A percentile compares a stretch with the other conserved stretches of the same genome.
Evolutionary conservation across 1,140 invertebrate species (phyloP).

Genomic region (Ceratina calcarata): DNA sequence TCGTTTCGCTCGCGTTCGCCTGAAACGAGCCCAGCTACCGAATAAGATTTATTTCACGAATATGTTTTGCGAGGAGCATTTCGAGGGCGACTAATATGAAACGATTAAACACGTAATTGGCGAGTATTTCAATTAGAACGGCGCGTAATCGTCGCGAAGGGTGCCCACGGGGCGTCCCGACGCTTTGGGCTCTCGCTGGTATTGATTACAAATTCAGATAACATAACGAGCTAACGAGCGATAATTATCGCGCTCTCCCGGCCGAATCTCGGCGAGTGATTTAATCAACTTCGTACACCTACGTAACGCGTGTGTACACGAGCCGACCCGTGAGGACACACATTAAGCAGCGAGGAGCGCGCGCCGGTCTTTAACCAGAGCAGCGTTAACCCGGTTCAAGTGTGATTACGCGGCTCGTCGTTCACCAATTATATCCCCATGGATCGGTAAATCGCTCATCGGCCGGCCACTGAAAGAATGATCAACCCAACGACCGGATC

Average conservation of each 20-base stretch:
- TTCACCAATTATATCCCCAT: slow-evolving; percentile 39
- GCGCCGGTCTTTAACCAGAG: slow-evolving; percentile 31
- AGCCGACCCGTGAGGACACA: neutral
- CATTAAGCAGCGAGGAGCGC: slow-evolving; percentile 3
- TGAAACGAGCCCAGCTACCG: no score
- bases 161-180: neutral
- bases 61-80: neutral
- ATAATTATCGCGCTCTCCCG: slow-evolving; percentile 67
- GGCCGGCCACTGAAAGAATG: neutral
- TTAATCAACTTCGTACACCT: slow-evolving; percentile 64
- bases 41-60: slow-evolving; percentile 7
- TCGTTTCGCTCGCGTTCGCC: no score
- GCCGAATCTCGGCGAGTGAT: slow-evolving; percentile 62
- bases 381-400: slow-evolving; percentile 18
- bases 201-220: slow-evolving; percentile 72
- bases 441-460: slow-evolving; percentile 6
- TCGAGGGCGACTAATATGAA: neutral
- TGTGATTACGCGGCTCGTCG: slow-evolving; percentile 29
- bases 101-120: slow-evolving; percentile 33
- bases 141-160: neutral
- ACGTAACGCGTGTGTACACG: slow-evolving; percentile 13
- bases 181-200: slow-evolving; percentile 44
- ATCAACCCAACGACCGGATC: neutral
- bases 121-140: slow-evolving; percentile 38
- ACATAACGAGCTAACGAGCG: slow-evolving; percentile 68